Conservation (phyloP, 2,113 vertebrate species). For the Rattus rattus region DNA sequence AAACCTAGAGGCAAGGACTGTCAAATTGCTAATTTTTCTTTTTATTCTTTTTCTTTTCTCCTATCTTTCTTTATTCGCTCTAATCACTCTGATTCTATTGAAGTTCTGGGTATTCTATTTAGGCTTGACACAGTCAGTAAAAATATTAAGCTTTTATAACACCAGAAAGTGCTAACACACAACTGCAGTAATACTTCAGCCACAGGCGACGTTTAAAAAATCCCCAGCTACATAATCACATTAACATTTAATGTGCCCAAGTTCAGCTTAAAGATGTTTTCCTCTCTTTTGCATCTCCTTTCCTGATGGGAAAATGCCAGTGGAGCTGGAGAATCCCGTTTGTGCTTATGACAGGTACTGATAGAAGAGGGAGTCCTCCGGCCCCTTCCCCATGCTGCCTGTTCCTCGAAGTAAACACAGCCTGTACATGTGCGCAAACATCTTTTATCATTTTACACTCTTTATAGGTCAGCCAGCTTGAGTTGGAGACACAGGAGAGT, state of each 20-base stretch:
- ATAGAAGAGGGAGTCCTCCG: conserved; percentile 46
- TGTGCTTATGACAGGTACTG: conserved; percentile 39
- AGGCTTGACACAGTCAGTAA: conserved; percentile 75
- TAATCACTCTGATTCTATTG: conserved; percentile 71
- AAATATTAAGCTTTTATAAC: conserved; percentile 80
- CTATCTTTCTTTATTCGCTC: conserved; percentile 55
- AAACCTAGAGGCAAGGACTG: conserved; percentile 74
- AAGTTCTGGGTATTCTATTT: conserved; percentile 79
- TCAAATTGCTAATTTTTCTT: conserved; percentile 57
- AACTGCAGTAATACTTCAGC: conserved; percentile 78
- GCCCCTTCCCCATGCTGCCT: neutral
- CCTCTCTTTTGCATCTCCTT: conserved; percentile 63
- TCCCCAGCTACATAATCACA: conserved; percentile 82
- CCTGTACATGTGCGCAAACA: conserved; percentile 78
- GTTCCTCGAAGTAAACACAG: conserved; percentile 74
- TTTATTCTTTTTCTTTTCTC: conserved; percentile 10
- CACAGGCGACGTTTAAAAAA: conserved; percentile 83
- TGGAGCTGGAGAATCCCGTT: conserved; percentile 68
- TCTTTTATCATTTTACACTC: conserved; percentile 81
- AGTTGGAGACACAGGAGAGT: conserved; percentile 86
- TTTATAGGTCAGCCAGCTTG: conserved; percentile 88
- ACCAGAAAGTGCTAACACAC: conserved; percentile 79
- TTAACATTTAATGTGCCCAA: conserved; percentile 83
- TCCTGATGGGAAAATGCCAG: conserved; percentile 73
- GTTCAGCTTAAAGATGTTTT: conserved; percentile 74